Conservation (phyloP, 2,797 vertebrate species). For the Betta splendens region DNA sequence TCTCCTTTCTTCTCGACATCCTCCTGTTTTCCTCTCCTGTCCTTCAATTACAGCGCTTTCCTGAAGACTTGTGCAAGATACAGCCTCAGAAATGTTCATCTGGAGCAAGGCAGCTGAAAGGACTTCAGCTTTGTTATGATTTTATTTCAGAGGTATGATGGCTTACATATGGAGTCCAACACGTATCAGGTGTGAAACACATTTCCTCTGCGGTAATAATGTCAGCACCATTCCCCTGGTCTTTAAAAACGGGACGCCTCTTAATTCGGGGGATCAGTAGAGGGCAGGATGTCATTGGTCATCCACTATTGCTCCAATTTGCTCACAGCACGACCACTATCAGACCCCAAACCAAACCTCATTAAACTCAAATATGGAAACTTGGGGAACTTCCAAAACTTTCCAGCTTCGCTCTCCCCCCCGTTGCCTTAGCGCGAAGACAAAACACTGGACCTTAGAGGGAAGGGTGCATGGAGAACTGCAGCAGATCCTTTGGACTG, state of each 20-base stretch:
- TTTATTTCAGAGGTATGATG: constrained; percentile 35
- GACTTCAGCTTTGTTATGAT: constrained; percentile 51
- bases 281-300: constrained; percentile 38
- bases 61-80: constrained; percentile 29
- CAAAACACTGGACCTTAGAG: constrained; percentile 73
- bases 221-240: constrained; percentile 43
- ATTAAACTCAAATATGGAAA: constrained; percentile 74
- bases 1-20: constrained; percentile 50
- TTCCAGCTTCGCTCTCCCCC: constrained; percentile 32
- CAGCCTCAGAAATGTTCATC: constrained; percentile 40
- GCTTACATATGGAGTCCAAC: constrained; percentile 38
- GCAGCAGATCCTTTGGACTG: constrained; percentile 56
- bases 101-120: constrained; percentile 32
- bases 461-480: constrained; percentile 47
- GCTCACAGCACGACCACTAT: constrained; percentile 67
- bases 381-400: constrained; percentile 69
- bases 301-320: constrained; percentile 67
- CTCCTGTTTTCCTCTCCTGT: constrained; percentile 40
- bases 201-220: constrained; percentile 57
- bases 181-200: constrained; percentile 62
- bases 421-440: constrained; percentile 56
- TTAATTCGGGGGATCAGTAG: constrained; percentile 52
- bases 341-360: constrained; percentile 63
- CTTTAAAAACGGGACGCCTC: constrained; percentile 43
- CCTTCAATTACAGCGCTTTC: constrained; percentile 38